Percentiles rank a stretch among this genome's conserved stretches.
Evolutionary conservation across 1,140 invertebrate species (phyloP).

Genomic region (Ips nitidus): DNA sequence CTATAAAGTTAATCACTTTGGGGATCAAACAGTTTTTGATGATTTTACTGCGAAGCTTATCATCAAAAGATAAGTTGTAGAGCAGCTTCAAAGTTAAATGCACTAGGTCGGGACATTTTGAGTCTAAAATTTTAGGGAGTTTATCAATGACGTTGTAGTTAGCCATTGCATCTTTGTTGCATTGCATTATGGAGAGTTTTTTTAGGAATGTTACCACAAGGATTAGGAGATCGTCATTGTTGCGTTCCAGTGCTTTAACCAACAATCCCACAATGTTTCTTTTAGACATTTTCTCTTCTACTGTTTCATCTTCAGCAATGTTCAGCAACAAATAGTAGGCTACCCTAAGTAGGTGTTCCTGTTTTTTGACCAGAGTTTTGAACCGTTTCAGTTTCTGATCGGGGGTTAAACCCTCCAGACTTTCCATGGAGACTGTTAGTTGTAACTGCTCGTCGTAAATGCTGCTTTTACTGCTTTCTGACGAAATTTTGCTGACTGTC

Average conservation of each 20-base stretch:
- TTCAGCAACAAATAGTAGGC: constrained; percentile 92
- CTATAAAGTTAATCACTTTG: constrained; percentile 85
- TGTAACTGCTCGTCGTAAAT: constrained; percentile 60
- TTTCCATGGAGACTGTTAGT: constrained; percentile 61
- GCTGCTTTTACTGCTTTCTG: constrained; percentile 46
- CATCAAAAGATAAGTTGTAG: constrained; percentile 97
- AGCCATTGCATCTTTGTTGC: constrained; percentile 93
- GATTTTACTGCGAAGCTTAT: constrained; percentile 83
- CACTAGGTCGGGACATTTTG: constrained; percentile 78
- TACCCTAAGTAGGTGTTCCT: constrained; percentile 87
- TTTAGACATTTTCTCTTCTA: constrained; percentile 97
- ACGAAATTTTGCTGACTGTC: constrained; percentile 33
- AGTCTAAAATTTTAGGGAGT: constrained; percentile 71
- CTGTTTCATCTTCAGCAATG: constrained; percentile 90
- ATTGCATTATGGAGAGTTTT: constrained; percentile 90
- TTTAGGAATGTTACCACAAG: constrained; percentile 93
- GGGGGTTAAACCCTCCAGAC: constrained; percentile 73
- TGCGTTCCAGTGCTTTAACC: constrained; percentile 83
- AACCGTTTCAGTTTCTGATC: constrained; percentile 45
- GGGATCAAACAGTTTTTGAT: constrained; percentile 85
- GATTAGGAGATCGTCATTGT: constrained; percentile 83
- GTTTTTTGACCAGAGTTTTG: constrained; percentile 66
- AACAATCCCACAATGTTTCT: constrained; percentile 89
- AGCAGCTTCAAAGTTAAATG: constrained; percentile 85
- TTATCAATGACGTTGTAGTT: constrained; percentile 74